Evolutionary conservation across 1,140 invertebrate genomes (phyloP).

Genomic region (Bombus pyrosoma): DNA sequence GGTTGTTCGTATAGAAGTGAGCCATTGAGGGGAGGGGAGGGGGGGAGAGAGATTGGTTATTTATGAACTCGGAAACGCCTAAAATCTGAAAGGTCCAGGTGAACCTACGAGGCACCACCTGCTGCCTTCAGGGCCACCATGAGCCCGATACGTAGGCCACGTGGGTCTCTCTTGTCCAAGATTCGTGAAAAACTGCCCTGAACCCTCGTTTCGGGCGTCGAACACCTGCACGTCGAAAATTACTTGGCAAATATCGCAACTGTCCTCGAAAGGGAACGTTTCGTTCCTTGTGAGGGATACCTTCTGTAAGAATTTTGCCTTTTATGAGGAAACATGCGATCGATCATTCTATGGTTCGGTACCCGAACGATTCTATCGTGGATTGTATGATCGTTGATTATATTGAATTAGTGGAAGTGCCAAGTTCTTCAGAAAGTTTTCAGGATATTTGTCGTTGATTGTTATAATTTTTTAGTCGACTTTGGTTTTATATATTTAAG

Average conservation of each 20-base stretch:
- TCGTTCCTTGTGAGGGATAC: neutral
- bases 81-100: conserved; percentile 68
- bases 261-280: neutral
- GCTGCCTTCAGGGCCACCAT: conserved; percentile 61
- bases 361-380: neutral
- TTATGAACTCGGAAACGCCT: conserved; percentile 66
- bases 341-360: neutral
- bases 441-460: no score
- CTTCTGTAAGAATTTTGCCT: no score
- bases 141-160: conserved; percentile 33
- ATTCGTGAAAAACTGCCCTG: conserved; percentile 57
- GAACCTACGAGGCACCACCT: conserved; percentile 70
- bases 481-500: no score
- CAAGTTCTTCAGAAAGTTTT: no score
- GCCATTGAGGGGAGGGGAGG: neutral
- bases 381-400: no score
- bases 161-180: conserved; percentile 52
- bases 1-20: neutral
- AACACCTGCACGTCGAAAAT: conserved; percentile 62
- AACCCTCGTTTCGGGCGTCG: conserved; percentile 29
- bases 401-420: no score
- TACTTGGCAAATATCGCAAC: conserved; percentile 41
- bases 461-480: no score
- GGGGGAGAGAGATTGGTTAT: conserved; percentile 53
- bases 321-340: neutral